Percentiles rank a stretch among this genome's conserved stretches.
Evolutionary conservation across 2,888 invertebrate genomes (phyloP).

Genomic region (Melitaea athalia): DNA sequence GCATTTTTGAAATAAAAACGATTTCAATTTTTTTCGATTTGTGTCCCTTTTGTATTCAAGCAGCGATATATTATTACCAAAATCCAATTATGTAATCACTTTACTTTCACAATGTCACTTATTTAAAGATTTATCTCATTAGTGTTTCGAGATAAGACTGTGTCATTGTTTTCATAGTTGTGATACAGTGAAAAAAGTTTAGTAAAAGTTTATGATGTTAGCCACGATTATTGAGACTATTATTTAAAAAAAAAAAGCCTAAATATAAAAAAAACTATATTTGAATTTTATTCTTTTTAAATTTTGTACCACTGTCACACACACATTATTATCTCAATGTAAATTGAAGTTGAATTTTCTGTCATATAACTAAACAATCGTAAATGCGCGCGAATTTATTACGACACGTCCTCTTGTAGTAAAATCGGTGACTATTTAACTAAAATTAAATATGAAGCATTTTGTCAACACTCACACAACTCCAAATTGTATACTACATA

Average conservation of each 20-base stretch:
- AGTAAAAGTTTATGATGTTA: too few relatives aligned
- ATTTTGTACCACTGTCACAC: not conserved
- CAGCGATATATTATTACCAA: too few relatives aligned
- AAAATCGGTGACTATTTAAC: not conserved
- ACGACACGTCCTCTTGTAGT: not conserved
- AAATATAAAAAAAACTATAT: too few relatives aligned
- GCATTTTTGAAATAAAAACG: too few relatives aligned
- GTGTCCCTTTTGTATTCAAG: too few relatives aligned
- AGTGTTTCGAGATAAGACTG: not conserved
- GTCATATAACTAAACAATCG: not conserved
- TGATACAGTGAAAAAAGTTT: not conserved
- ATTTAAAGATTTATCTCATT: constrained; percentile 23
- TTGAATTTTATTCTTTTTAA: not conserved
- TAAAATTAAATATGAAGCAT: not conserved
- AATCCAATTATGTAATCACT: constrained; percentile 18
- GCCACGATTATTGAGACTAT: too few relatives aligned
- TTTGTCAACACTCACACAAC: constrained; percentile 2
- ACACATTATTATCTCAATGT: not conserved
- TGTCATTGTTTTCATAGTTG: not conserved
- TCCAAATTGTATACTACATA: not conserved
- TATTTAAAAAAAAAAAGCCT: not conserved
- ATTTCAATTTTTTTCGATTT: too few relatives aligned
- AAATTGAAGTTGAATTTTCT: not conserved
- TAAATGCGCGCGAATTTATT: not conserved
- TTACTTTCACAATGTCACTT: constrained; percentile 4